These are phyloP conservation scores for Diacarnus erythraeanus DNA, from an alignment of 37 sponge, comb jelly and placozoan species.

Conservation along the genomic window DNA sequence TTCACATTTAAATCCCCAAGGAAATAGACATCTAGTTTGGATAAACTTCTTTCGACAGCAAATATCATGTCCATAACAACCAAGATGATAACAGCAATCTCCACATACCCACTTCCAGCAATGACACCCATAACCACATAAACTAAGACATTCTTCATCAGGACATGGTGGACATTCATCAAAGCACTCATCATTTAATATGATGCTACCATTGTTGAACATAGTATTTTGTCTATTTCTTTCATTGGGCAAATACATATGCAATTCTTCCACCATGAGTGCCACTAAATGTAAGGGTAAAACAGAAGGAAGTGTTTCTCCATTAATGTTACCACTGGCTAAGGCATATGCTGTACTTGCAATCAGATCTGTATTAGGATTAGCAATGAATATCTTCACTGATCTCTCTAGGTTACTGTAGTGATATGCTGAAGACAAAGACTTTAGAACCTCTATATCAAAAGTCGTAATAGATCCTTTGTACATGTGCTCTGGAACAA, in stretches of 20 bases:
- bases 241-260: no score
- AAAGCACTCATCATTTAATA: slow-evolving; percentile 12
- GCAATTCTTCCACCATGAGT: not conserved
- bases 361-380: not conserved
- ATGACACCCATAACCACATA: slow-evolving; percentile 72
- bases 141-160: slow-evolving; percentile 69
- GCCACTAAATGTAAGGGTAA: not conserved
- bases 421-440: not conserved
- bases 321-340: not conserved
- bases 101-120: slow-evolving; percentile 91
- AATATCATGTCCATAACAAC: slow-evolving; percentile 82
- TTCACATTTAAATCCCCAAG: slow-evolving; percentile 58
- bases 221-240: no score
- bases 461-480: not conserved
- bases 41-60: slow-evolving; percentile 68
- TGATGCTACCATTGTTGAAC: not conserved
- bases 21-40: slow-evolving; percentile 56
- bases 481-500: not conserved
- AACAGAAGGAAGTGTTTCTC: not conserved
- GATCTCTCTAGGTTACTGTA: not conserved
- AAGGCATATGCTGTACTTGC: not conserved
- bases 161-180: slow-evolving; percentile 67
- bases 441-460: not conserved
- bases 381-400: not conserved
- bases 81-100: slow-evolving; percentile 85